Evolutionary conservation across 2,888 invertebrate species (phyloP).

Genomic region (Agrotis puta): DNA sequence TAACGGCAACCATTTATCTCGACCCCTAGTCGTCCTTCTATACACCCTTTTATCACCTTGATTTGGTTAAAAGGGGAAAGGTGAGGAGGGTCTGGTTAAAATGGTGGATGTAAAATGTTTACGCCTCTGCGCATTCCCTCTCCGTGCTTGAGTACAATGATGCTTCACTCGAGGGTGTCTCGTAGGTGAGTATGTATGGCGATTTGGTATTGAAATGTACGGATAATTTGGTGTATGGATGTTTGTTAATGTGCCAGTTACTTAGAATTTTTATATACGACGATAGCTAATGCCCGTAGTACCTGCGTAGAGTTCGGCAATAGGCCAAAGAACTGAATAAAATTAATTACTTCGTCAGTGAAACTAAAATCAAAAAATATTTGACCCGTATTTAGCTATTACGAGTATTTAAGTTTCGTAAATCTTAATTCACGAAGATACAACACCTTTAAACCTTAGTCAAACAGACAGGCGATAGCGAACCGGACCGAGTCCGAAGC

Average conservation of each 20-base stretch:
- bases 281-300: too few relatives aligned
- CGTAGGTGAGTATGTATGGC: constrained; percentile 34
- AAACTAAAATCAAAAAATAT: too few relatives aligned
- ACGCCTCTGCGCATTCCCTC: constrained; percentile 63
- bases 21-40: constrained; percentile 51
- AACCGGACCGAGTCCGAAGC: too few relatives aligned
- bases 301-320: too few relatives aligned
- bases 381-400: too few relatives aligned
- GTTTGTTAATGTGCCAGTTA: not conserved
- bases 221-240: constrained; percentile 1
- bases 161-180: constrained; percentile 64
- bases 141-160: constrained; percentile 71
- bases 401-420: too few relatives aligned
- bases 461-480: too few relatives aligned
- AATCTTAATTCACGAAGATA: too few relatives aligned
- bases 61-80: constrained; percentile 26
- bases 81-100: constrained; percentile 46
- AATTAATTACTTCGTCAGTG: too few relatives aligned
- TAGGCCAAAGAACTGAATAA: too few relatives aligned
- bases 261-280: not conserved
- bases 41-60: constrained; percentile 61
- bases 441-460: too few relatives aligned
- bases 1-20: constrained; percentile 67
- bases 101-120: constrained; percentile 66
- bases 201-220: constrained; percentile 27